A percentile compares a stretch with the other conserved stretches of the same genome.
Conservation (phyloP, 2,797 vertebrate genomes). For the Acanthis flammea region DNA sequence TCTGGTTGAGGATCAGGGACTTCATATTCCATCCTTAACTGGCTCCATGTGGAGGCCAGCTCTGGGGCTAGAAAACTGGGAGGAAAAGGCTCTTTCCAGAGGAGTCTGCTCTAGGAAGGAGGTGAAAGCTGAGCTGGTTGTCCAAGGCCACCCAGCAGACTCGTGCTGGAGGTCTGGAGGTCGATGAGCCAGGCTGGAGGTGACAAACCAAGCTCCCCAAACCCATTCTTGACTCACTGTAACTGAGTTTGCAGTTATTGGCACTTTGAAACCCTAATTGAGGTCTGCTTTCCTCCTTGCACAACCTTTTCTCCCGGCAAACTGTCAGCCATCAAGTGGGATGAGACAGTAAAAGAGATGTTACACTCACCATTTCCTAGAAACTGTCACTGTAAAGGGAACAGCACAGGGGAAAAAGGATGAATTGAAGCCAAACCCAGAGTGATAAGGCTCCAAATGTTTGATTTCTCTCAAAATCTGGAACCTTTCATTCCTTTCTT, state of each 20-base stretch:
- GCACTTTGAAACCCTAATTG: not conserved
- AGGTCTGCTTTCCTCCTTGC: constrained; percentile 8
- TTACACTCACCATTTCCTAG: constrained; percentile 23
- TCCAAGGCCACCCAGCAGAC: not conserved
- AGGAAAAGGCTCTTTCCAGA: not conserved
- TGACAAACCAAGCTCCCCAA: not conserved
- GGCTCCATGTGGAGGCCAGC: not conserved
- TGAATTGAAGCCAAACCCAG: not conserved
- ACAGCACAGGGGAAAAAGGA: not conserved
- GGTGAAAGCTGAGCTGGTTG: not conserved
- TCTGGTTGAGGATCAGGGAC: not conserved
- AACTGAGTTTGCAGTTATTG: constrained; percentile 17
- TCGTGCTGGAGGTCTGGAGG: not conserved
- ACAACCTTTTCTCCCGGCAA: not conserved
- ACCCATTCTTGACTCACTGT: not conserved
- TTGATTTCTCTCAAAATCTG: constrained; percentile 32
- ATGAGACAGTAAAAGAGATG: not conserved
- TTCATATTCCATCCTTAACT: not conserved
- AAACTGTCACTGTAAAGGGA: constrained; percentile 53
- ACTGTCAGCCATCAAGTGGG: constrained; percentile 20
- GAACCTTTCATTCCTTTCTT: not conserved
- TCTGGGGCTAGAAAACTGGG: not conserved
- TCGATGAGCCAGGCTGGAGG: not conserved
- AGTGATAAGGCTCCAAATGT: constrained; percentile 22
- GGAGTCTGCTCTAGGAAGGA: not conserved